Evolutionary conservation across 2,888 invertebrate genomes (phyloP).

Genomic region (Pegoplata infirma): DNA sequence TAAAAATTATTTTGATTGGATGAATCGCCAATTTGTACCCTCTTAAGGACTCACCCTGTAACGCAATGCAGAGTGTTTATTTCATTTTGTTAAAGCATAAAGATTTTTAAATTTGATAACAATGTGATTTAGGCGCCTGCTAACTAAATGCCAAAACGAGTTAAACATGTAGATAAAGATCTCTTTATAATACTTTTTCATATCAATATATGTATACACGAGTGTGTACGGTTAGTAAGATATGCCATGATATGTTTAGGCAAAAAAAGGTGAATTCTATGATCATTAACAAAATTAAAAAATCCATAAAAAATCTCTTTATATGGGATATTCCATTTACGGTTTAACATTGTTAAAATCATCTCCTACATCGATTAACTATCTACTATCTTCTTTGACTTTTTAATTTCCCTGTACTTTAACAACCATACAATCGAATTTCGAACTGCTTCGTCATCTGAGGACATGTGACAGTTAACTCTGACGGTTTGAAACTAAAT

Average conservation of each 20-base stretch:
- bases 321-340: neutral
- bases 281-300: neutral
- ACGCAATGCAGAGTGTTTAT: slow-evolving; percentile 37
- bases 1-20: no score
- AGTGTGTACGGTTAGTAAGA: neutral
- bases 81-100: slow-evolving; percentile 41
- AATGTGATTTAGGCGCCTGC: slow-evolving; percentile 71
- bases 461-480: no score
- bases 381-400: no score
- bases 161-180: slow-evolving; percentile 75
- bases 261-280: slow-evolving; percentile 13
- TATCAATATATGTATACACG: neutral
- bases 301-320: neutral
- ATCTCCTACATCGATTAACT: no score
- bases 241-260: neutral
- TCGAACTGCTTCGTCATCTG: no score
- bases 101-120: slow-evolving; percentile 61
- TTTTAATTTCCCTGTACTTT: no score
- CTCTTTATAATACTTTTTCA: slow-evolving; percentile 60
- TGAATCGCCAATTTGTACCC: no score
- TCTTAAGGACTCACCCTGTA: no score
- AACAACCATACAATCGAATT: no score
- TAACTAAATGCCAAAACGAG: slow-evolving; percentile 75
- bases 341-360: no score
- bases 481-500: no score